A percentile compares a stretch with the other conserved stretches of the same genome.
Evolutionary conservation across 2,113 vertebrate species (phyloP).

Genomic region (Myodes glareolus): DNA sequence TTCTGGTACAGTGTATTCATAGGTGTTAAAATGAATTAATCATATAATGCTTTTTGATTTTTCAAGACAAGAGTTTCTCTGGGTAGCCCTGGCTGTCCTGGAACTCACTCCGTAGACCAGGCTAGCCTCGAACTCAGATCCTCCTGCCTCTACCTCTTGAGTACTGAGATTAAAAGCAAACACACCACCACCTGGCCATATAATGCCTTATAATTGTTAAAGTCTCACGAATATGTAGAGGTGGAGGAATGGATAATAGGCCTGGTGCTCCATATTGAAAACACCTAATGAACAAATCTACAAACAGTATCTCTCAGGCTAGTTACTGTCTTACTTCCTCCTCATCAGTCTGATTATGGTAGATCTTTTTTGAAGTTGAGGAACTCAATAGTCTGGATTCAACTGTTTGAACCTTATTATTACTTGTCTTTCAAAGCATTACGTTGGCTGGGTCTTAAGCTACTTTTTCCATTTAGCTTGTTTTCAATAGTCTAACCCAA

Average conservation of each 20-base stretch:
- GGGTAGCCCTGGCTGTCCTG: not conserved
- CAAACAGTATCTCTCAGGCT: not conserved
- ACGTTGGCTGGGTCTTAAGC: not conserved
- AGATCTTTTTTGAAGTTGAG: not conserved
- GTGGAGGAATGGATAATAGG: not conserved
- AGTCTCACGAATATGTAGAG: conserved; percentile 16
- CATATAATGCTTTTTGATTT: not conserved
- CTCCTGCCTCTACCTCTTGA: not conserved
- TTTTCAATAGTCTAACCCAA: not conserved
- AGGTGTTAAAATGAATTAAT: conserved; percentile 30
- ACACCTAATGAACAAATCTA: not conserved
- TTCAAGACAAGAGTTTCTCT: not conserved
- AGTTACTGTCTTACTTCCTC: not conserved
- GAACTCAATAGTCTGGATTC: not conserved
- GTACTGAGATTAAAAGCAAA: not conserved
- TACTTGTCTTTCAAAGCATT: not conserved
- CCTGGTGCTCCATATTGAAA: not conserved
- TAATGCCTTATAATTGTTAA: not conserved
- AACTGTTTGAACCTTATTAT: not conserved
- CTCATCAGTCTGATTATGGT: not conserved
- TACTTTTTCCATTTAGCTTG: not conserved
- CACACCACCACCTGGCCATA: not conserved
- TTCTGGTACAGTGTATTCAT: not conserved
- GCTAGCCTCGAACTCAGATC: not conserved
- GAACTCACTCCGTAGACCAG: not conserved